Evolutionary conservation across 1,140 invertebrate genomes (phyloP), one percentile per base, ranked within the genome.

Genomic region (Fopius arisanus): DNA sequence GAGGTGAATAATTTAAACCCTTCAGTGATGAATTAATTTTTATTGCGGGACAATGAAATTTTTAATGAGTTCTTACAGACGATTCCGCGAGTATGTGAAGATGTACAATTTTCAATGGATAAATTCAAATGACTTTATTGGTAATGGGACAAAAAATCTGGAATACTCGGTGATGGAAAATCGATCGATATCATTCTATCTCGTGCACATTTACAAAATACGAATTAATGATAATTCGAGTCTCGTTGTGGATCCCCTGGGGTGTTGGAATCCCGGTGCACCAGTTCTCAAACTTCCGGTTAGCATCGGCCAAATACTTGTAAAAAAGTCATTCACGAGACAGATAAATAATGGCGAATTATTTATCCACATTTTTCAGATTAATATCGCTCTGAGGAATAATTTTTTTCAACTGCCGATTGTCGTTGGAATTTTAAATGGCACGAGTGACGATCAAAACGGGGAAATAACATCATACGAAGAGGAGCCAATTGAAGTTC

Each of bases 391-490:
- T 33, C 70, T 84, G n/a, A 75, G 86, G 29, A 82, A 78, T 29
- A 82, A 86, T 67, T 86, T 87, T 31, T 77, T 79, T 9, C 84
- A 83, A 0, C 78, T 80, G 12, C 84, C 86, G 16, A 78, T 88
- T 0, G 74, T 83, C 40, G 84, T 87, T 43, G 88, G 88, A 0
- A 71, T 89, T 6, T 79, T 86, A 21, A 88, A 88, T 67, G 82
- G 80, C 1, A 87, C 81, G 0, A 82, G 78, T 65, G 86, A 86
- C 48, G 80, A 77, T 2, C 76, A 81, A 37, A 70, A 72, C 1
- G 76, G 81, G 12, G 21, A 71, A 12, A 77, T 33, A 21, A 28
- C 72, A 9, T 72, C 37, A 0, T 75, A 81, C n/a, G 74, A 81
- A 4, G 81, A 86, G 0, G 81, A 86, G 0, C 73, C 79, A 0